These are phyloP conservation scores for Parnassius mnemosyne DNA, from an alignment of 2,888 invertebrate genomes.

Conservation along the genomic window DNA sequence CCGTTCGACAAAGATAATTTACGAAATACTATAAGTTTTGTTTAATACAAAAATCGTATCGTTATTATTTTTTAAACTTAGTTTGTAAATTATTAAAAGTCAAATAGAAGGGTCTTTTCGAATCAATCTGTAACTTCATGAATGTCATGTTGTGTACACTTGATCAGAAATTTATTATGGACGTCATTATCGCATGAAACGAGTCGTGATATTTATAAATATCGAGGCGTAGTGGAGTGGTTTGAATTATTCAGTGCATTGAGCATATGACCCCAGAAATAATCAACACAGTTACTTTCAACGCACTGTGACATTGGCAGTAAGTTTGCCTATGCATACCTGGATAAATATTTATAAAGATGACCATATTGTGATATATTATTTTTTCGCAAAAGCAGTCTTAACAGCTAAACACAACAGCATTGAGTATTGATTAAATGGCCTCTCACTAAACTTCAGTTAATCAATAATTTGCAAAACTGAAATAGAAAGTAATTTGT, in stretches of 20 bases:
- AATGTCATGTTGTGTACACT: no score
- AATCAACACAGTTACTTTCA: slow-evolving; percentile 9
- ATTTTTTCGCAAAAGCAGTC: slow-evolving; percentile 10
- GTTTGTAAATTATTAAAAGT: no score
- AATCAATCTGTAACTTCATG: no score
- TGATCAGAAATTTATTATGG: background rate
- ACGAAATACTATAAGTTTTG: no score
- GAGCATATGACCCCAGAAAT: slow-evolving; percentile 7
- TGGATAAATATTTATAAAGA: slow-evolving; percentile 4
- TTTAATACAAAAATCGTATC: no score
- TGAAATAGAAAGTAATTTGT: slow-evolving; percentile 2
- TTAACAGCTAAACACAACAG: slow-evolving; percentile 27
- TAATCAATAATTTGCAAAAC: slow-evolving; percentile 12
- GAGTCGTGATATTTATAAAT: background rate
- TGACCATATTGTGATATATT: slow-evolving; percentile 3
- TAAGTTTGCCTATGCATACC: slow-evolving; percentile 4
- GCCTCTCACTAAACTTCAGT: background rate
- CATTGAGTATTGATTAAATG: slow-evolving; percentile 24
- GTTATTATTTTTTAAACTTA: no score
- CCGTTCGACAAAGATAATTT: no score
- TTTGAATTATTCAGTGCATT: slow-evolving; percentile 3
- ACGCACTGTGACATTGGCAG: slow-evolving; percentile 9
- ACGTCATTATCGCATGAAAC: slow-evolving; percentile 15
- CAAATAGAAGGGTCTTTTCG: no score
- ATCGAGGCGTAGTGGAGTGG: background rate